Conservation (phyloP, 2,797 vertebrate species). For the Steatocranus sp. region DNA sequence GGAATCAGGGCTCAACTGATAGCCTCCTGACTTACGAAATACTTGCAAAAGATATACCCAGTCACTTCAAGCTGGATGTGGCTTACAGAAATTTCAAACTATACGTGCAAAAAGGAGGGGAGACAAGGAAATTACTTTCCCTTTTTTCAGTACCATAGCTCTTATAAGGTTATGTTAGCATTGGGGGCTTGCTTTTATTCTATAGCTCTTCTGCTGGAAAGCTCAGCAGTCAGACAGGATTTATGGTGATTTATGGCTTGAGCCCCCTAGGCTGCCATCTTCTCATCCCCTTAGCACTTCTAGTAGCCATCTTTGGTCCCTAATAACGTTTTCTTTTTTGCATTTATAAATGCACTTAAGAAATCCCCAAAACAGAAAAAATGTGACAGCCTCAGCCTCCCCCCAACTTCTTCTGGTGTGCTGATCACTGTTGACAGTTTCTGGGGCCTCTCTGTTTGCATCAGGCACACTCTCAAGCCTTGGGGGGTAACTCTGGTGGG, state of each 20-base stretch:
- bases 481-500: not conserved
- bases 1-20: constrained; percentile 13
- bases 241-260: constrained; percentile 55
- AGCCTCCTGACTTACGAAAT: constrained; percentile 28
- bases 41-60: constrained; percentile 20
- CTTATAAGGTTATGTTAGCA: constrained; percentile 44
- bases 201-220: constrained; percentile 25
- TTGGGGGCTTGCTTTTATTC: constrained; percentile 16
- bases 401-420: not conserved
- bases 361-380: not conserved
- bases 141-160: constrained; percentile 28
- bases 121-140: constrained; percentile 42
- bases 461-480: not conserved
- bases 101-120: constrained; percentile 7
- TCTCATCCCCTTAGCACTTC: not conserved
- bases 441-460: not conserved
- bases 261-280: constrained; percentile 13
- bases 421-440: constrained; percentile 6
- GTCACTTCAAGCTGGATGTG: constrained; percentile 1
- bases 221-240: constrained; percentile 42
- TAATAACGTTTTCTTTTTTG: not conserved
- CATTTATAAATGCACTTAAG: not conserved
- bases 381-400: not conserved
- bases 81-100: constrained; percentile 30
- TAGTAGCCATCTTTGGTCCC: constrained; percentile 14